These are phyloP conservation scores for Drosophila micromelanica DNA, from an alignment of 1,140 invertebrate species.

Conservation along the genomic window DNA sequence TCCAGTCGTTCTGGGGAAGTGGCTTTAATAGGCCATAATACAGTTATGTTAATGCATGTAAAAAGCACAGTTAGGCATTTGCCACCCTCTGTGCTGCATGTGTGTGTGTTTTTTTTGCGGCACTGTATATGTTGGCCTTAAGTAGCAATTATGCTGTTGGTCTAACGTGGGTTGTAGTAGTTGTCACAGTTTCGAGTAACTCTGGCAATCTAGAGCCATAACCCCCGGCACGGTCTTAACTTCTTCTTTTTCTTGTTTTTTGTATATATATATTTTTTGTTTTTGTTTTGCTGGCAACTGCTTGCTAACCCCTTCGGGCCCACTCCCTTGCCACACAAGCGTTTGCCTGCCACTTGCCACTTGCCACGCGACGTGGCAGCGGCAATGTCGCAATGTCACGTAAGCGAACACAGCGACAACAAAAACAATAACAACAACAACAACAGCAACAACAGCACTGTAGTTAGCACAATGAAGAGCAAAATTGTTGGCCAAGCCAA, in stretches of 20 bases:
- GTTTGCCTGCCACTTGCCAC: constrained; percentile 5
- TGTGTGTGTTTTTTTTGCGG: not conserved
- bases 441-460: constrained; percentile 28
- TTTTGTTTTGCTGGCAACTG: not conserved
- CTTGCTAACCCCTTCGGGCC: not conserved
- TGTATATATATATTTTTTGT: too few relatives aligned
- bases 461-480: constrained; percentile 59
- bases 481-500: constrained; percentile 72
- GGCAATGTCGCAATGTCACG: constrained; percentile 57
- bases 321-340: not conserved
- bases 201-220: constrained; percentile 3
- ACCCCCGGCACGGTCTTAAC: not conserved
- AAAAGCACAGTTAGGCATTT: not conserved
- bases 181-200: constrained; percentile 10
- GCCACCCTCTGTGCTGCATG: not conserved
- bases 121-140: constrained; percentile 1
- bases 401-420: constrained; percentile 34
- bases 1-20: not conserved
- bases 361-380: not conserved
- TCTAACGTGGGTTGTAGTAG: not conserved
- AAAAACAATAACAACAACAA: constrained; percentile 15
- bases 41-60: not conserved
- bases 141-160: constrained; percentile 26
- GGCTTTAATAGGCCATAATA: not conserved
- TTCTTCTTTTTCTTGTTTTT: not conserved